Evolutionary conservation across 1,140 invertebrate species (phyloP), one percentile per base, ranked within the genome.

Genomic region (Asbolus verrucosus): DNA sequence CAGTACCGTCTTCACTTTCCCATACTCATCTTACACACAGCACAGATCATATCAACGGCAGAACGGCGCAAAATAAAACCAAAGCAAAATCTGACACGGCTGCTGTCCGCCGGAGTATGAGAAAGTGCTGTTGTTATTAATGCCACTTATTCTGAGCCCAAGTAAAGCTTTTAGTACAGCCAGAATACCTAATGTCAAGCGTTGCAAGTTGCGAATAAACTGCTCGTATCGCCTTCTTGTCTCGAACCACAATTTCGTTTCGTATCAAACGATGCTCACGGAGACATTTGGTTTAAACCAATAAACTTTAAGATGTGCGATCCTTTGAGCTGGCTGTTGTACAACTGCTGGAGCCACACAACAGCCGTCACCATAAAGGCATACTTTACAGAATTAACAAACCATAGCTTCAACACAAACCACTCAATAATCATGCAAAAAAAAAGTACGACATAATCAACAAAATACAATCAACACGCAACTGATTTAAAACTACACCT

Each of bases 401-500:
- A 54, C 21, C 46, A 24, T 54, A 54, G 46, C 24, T 54, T 11
- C 3, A 54, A 54, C 46, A 54, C 46, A 54, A 54, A 54, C 46
- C 46, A 54, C 19, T 54, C 46, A 54, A 30, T 54, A 43, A 43
- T 27, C 46, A 54, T 54, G 46, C 46, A 54, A 54, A 54, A 54
- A 8, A 18, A 27, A 54, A 54, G 19, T 54, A 6, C 11, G 11
- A 36, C 33, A 36, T 6, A 36, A n/a, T 30, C 21, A 24, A 54
- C 21, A 14, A 11, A 54, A 24, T 43, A 36, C 33, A 54, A 27
- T 13, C 9, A 46, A 21, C 16, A 46, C 41, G 41, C 41, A 46
- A 46, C 41, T 6, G n/a, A 46, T 6, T 38, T 6, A 11, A 54
- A 54, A 24, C 36, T 43, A 16, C 5, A 1, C 89, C 88, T 89